Conservation (phyloP, 2,888 invertebrate species). For the Amphipyra berbera region DNA sequence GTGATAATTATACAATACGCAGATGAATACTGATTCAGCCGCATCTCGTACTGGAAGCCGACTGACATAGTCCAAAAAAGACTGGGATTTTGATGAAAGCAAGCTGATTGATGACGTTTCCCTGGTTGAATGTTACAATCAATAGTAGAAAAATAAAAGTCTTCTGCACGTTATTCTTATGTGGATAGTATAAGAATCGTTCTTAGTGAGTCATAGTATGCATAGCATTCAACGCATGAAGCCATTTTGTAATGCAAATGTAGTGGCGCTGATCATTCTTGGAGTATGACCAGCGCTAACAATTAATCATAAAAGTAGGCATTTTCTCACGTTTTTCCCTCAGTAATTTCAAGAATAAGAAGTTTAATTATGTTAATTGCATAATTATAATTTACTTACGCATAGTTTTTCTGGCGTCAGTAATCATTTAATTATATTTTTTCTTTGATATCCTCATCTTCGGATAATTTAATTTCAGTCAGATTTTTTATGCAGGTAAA, state of each 20-base stretch:
- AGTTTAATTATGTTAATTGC: slow-evolving; percentile 8
- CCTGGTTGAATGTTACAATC: no score
- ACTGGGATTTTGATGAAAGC: no score
- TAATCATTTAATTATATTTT: background rate
- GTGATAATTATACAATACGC: no score
- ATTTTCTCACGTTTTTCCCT: slow-evolving; percentile 36
- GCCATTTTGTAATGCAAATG: slow-evolving; percentile 41
- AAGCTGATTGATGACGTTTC: no score
- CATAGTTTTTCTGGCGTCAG: background rate
- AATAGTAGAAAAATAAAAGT: no score
- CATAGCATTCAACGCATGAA: background rate
- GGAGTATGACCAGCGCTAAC: background rate
- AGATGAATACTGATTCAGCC: no score
- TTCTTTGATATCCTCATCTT: background rate
- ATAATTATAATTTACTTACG: slow-evolving; percentile 2
- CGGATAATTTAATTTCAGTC: no score
- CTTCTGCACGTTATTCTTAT: background rate
- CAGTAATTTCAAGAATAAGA: slow-evolving; percentile 1
- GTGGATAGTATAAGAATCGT: background rate
- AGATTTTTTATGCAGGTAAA: no score
- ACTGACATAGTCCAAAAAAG: no score
- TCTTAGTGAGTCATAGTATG: background rate
- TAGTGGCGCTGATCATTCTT: slow-evolving; percentile 32
- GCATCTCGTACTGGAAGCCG: no score
- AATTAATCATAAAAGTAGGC: slow-evolving; percentile 4